A percentile compares a stretch with the other conserved stretches of the same genome.
Conservation (phyloP, 1,140 invertebrate genomes). For the Zaprionus inermis region DNA sequence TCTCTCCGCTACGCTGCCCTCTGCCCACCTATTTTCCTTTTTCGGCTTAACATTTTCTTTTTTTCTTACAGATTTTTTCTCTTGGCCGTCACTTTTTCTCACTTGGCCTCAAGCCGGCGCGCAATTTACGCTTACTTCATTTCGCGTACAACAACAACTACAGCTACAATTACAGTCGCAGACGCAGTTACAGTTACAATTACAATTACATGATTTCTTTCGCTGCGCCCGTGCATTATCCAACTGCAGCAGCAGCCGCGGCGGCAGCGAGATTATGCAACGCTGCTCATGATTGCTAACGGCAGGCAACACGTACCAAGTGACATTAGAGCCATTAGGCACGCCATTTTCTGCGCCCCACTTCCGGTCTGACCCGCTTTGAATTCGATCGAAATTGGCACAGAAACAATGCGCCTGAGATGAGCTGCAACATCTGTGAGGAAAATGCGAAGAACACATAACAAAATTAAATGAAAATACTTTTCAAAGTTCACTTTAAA, state of each 20-base stretch:
- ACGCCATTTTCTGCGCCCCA: constrained; percentile 8
- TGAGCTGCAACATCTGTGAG: neutral
- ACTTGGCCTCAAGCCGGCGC: constrained; percentile 39
- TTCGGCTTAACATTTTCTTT: constrained; percentile 28
- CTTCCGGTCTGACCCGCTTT: constrained; percentile 7
- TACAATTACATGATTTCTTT: constrained; percentile 80
- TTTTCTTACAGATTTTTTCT: constrained; percentile 17
- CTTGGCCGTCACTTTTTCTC: constrained; percentile 44
- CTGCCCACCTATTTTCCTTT: neutral
- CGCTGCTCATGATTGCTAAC: constrained; percentile 29
- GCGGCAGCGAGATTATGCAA: constrained; percentile 56
- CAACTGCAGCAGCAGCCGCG: constrained; percentile 18
- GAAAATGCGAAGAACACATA: neutral
- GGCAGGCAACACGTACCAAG: constrained; percentile 13
- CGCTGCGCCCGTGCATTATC: constrained; percentile 44
- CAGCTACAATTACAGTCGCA: constrained; percentile 70
- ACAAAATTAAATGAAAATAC: neutral
- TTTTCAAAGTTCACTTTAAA: no score
- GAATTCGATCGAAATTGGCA: neutral
- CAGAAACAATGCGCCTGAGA: neutral
- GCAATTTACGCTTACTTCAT: constrained; percentile 80
- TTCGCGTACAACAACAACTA: constrained; percentile 71
- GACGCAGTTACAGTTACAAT: constrained; percentile 68
- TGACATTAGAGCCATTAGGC: constrained; percentile 2
- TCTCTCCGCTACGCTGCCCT: neutral